Evolutionary conservation across 1,140 invertebrate genomes (phyloP), one percentile per base, ranked within the genome.

Genomic region (Brachionus plicatilis): DNA sequence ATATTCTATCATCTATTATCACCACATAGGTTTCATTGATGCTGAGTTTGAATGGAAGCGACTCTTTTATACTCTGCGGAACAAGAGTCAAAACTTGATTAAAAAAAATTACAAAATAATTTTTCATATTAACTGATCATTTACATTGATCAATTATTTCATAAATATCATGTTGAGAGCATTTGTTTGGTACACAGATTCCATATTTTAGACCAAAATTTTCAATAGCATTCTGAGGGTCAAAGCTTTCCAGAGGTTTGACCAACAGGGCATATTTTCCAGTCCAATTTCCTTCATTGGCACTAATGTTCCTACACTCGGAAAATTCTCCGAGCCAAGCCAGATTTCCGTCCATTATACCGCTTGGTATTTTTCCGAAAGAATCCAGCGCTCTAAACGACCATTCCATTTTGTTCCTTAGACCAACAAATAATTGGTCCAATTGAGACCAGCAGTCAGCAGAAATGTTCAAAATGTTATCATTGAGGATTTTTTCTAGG

Each of bases 311-410:
- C 24, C 85, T 84, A 85, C 89, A 90, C 83, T 89, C 85, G 37
- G 87, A 88, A 75, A 86, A 89, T n/a, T 86, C 86, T 29, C 89
- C 89, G 37, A 89, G 85, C 86, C 88, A 88, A 1, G 83, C 80
- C 9, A 88, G 37, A 47, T 87, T 87, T 7, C 88, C 88, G 29
- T 88, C 85, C 11, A 89, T 41, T n/a, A 89, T 65, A n/a, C 88
- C 88, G 60, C 86, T 85, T 0, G 86, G 86, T 41, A 87, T 85
- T 82, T 89, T 89, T 2, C 88, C 88, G 75, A 85, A 86, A 2
- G 88, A 85, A 84, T 89, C 88, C 20, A 89, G 12, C 85, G 88
- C 88, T 88, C 24, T 80, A 41, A 80, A 29, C 1, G 76, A 29
- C 76, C 76, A 80, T 65, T 76, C 43, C 33, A 27, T 47, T 50